phyloP scores from a whole-genome alignment of 2,113 vertebrate species.

The Mirounga angustirostris region DNA sequence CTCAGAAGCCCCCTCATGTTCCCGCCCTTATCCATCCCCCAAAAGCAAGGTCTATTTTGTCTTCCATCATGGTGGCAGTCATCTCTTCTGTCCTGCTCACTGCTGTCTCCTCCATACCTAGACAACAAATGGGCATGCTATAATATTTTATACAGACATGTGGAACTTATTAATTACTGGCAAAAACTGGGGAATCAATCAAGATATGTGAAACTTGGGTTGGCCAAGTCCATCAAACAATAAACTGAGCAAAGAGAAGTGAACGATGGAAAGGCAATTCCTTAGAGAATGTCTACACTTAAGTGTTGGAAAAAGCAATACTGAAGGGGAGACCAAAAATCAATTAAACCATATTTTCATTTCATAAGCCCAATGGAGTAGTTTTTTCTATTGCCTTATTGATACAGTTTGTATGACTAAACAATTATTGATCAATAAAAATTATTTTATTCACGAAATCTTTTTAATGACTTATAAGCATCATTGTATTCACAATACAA shows the following conservation, averaged over 20 bases:
- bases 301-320: neutral
- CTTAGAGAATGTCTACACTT: neutral
- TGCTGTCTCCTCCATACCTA: neutral
- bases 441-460: neutral
- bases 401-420: neutral
- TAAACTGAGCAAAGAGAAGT: neutral
- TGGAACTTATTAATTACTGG: neutral
- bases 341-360: neutral
- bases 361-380: neutral
- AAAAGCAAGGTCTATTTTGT: neutral
- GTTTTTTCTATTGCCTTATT: neutral
- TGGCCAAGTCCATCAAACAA: neutral
- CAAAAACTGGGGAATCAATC: neutral
- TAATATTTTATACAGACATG: neutral
- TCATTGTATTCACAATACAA: neutral
- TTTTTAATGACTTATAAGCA: neutral
- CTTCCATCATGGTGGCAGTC: neutral
- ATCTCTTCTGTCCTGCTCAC: neutral
- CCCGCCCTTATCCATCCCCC: too few relatives aligned
- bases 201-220: neutral
- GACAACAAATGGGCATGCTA: neutral
- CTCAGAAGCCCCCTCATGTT: neutral
- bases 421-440: neutral
- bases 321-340: neutral
- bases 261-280: neutral